Percentiles rank a stretch among this genome's conserved stretches.
These are phyloP conservation scores for Prunella himalayana DNA, from an alignment of 2,113 vertebrate genomes.

Conservation along the genomic window DNA sequence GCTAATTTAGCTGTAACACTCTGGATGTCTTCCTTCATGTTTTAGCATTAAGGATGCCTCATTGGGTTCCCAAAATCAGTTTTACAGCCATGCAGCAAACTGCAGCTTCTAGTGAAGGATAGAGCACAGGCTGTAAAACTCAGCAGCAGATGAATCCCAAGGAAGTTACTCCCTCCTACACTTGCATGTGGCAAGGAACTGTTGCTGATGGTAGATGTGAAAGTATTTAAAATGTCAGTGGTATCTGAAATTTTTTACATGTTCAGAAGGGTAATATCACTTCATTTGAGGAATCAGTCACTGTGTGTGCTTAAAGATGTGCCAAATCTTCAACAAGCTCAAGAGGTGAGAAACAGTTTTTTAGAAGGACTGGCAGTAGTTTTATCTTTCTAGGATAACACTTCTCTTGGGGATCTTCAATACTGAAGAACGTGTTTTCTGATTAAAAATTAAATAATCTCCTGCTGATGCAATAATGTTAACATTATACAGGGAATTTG, in stretches of 20 bases:
- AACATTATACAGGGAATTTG: not conserved
- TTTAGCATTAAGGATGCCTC: not conserved
- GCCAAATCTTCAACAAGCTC: not conserved
- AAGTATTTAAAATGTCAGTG: not conserved
- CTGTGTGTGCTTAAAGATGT: not conserved
- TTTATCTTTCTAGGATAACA: not conserved
- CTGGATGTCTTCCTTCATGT: not conserved
- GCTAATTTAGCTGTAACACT: not conserved
- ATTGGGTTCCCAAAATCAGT: not conserved
- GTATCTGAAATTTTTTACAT: not conserved
- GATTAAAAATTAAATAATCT: not conserved
- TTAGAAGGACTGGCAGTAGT: not conserved
- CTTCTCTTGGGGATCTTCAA: not conserved
- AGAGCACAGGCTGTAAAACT: not conserved
- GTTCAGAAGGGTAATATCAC: not conserved
- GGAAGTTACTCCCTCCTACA: not conserved
- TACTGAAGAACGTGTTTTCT: not conserved
- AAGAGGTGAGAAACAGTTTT: not conserved
- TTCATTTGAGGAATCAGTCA: not conserved
- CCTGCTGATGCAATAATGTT: not conserved
- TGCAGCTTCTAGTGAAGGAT: not conserved
- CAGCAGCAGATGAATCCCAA: not conserved
- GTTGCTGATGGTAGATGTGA: not conserved
- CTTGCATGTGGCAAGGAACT: not conserved
- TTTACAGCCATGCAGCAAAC: not conserved